These are phyloP conservation scores for Cetonia aurata DNA, from an alignment of 2,888 invertebrate genomes.

Conservation along the genomic window DNA sequence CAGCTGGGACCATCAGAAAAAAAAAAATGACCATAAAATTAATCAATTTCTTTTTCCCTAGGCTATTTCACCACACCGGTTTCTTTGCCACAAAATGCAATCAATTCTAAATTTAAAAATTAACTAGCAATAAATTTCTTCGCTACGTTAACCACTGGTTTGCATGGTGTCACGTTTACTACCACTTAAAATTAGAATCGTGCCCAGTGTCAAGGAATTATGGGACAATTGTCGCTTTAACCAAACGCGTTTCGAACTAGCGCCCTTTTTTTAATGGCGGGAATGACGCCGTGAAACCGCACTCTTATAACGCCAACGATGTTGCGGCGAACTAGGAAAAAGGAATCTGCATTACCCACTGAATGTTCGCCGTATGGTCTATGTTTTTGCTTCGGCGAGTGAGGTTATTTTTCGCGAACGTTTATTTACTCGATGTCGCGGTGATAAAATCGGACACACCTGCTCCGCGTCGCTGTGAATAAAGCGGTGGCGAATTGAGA, in stretches of 20 bases:
- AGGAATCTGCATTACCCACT: no score
- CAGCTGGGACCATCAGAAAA: no score
- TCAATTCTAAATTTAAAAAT: constrained; percentile 8
- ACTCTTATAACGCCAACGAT: constrained; percentile 1
- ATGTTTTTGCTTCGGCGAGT: constrained; percentile 5
- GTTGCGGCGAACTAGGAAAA: not conserved
- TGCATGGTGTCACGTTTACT: constrained; percentile 3
- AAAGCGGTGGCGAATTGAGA: constrained; percentile 2
- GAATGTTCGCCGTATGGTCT: no score
- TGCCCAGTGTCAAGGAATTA: constrained; percentile 13
- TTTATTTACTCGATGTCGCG: not conserved
- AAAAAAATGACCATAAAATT: no score
- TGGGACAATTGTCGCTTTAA: not conserved
- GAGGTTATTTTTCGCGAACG: not conserved
- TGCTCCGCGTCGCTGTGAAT: not conserved
- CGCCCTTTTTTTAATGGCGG: not conserved
- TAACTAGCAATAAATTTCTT: constrained; percentile 15
- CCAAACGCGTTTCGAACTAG: not conserved
- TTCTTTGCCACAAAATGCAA: not conserved
- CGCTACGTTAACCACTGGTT: constrained; percentile 4
- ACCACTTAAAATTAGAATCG: not conserved
- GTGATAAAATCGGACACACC: not conserved
- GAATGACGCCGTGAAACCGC: constrained; percentile 20
- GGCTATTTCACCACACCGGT: constrained; percentile 1
- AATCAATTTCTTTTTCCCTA: not conserved